phyloP scores from a whole-genome alignment of 2,113 vertebrate genomes.

The Paralichthys olivaceus region DNA sequence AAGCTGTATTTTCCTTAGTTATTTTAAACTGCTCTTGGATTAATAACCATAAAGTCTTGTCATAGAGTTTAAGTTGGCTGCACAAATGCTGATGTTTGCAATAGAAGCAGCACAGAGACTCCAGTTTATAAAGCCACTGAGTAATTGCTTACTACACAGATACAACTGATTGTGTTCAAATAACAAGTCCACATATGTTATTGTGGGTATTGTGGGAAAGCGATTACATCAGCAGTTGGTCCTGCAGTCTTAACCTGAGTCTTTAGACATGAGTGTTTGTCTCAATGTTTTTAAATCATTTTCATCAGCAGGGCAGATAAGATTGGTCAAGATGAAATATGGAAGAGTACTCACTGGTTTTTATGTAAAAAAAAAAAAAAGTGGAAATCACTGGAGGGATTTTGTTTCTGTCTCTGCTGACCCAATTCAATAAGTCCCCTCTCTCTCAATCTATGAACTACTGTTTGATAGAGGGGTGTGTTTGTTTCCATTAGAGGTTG shows the following conservation, averaged over 20 bases:
- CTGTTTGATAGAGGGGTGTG: constrained; percentile 30
- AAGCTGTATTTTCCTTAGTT: neutral
- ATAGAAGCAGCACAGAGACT: neutral
- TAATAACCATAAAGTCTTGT: neutral
- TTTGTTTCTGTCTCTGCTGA: constrained; percentile 32
- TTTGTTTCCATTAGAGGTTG: constrained; percentile 58
- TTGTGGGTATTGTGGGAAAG: constrained; percentile 57
- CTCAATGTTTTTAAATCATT: constrained; percentile 52
- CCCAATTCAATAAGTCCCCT: constrained; percentile 48
- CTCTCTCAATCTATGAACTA: constrained; percentile 43
- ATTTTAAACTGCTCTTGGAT: neutral
- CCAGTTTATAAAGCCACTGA: constrained; percentile 12
- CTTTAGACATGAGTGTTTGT: constrained; percentile 40
- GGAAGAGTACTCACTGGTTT: constrained; percentile 40
- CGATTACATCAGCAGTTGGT: constrained; percentile 56
- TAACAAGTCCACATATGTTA: constrained; percentile 27
- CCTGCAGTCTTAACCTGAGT: constrained; percentile 21
- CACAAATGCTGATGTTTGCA: constrained; percentile 14
- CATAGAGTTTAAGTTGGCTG: constrained; percentile 1
- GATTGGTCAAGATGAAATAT: constrained; percentile 43
- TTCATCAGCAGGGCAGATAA: constrained; percentile 42
- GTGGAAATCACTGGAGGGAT: constrained; percentile 19
- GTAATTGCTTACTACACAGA: constrained; percentile 11
- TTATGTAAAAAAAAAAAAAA: neutral
- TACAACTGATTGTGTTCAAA: constrained; percentile 32